Conservation (phyloP, 2,113 vertebrate species). For the Anhinga rufa region DNA sequence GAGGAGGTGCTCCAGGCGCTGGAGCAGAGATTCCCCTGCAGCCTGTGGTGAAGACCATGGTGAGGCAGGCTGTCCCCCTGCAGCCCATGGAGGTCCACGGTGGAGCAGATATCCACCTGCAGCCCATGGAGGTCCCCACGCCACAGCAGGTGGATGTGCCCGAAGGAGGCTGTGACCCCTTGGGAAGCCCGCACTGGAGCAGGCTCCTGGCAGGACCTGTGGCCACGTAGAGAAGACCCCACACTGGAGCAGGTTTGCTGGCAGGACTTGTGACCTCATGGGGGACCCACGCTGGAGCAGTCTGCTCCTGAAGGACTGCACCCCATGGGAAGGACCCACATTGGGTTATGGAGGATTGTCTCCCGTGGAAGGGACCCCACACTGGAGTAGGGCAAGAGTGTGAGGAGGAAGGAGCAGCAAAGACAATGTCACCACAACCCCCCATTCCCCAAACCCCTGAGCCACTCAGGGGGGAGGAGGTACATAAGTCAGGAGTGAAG, state of each 20-base stretch:
- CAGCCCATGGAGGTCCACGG: neutral
- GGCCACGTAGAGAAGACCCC: accelerated
- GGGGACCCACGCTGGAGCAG: neutral
- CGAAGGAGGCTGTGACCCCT: neutral
- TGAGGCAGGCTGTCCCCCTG: neutral
- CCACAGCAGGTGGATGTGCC: neutral
- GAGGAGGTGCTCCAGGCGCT: neutral
- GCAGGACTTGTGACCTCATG: neutral
- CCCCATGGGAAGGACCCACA: neutral
- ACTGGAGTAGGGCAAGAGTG: neutral
- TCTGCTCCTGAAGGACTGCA: neutral
- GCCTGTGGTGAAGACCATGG: neutral
- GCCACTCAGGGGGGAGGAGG: accelerated
- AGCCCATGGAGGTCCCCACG: accelerated
- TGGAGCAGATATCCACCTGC: neutral
- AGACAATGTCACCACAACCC: neutral
- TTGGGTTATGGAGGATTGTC: neutral
- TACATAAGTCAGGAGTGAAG: neutral
- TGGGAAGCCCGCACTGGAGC: neutral
- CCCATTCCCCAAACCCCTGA: neutral
- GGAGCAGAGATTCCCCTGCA: neutral
- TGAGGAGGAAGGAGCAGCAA: neutral
- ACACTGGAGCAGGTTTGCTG: neutral
- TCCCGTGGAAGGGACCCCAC: neutral
- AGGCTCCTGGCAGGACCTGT: neutral